phyloP scores from a whole-genome alignment of 2,797 vertebrate genomes.

The Threskiornis aethiopicus region DNA sequence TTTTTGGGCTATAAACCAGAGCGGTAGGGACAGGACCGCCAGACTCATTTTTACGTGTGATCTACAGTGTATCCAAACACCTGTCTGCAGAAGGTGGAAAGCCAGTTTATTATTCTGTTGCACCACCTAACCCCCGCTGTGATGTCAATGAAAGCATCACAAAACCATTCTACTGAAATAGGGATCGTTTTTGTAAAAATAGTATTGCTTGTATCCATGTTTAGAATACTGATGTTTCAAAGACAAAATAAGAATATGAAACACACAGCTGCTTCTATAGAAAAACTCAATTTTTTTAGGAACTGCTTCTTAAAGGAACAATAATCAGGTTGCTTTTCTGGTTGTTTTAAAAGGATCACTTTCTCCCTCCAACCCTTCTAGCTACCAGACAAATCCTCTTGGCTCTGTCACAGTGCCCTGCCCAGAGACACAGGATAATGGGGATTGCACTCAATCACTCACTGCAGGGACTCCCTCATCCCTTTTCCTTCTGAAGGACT shows the following conservation, averaged over 20 bases:
- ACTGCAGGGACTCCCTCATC: background rate
- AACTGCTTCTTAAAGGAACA: background rate
- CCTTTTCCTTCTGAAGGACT: background rate
- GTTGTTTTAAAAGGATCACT: background rate
- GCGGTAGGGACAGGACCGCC: background rate
- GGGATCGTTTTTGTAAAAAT: background rate
- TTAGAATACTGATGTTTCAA: background rate
- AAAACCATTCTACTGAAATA: background rate
- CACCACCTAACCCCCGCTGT: background rate
- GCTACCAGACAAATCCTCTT: background rate
- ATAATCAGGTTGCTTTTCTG: background rate
- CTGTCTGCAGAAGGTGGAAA: background rate
- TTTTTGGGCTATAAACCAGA: background rate
- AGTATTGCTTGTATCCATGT: background rate
- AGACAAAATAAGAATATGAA: background rate
- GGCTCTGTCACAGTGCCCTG: background rate
- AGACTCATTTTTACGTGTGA: background rate
- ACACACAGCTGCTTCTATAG: background rate
- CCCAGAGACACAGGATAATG: background rate
- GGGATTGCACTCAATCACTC: background rate
- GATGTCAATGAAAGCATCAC: background rate
- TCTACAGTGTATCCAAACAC: background rate
- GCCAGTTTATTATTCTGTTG: slow-evolving; percentile 14
- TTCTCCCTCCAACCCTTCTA: background rate
- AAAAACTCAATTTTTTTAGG: background rate